Evolutionary conservation across 2,797 vertebrate genomes (phyloP).

Genomic region (Orientallactaga sibirica): DNA sequence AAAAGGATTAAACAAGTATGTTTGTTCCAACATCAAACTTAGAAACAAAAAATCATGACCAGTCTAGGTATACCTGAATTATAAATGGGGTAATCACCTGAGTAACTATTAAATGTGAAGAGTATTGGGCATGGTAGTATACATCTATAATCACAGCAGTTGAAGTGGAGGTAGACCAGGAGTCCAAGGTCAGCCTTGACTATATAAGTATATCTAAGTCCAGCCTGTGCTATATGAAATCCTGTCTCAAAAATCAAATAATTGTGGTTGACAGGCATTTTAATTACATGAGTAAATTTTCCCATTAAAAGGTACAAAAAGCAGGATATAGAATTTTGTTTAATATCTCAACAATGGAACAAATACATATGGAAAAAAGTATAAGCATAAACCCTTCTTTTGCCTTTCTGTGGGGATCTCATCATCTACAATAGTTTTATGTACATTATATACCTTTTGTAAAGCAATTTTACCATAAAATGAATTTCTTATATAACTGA

Average conservation of each 20-base stretch:
- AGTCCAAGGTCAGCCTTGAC: neutral
- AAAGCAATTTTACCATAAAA: constrained; percentile 3
- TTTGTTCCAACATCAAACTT: constrained; percentile 10
- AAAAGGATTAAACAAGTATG: neutral
- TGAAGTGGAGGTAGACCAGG: neutral
- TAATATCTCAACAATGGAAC: neutral
- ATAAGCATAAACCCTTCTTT: neutral
- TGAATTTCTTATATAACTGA: neutral
- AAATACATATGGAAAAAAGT: neutral
- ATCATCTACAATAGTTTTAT: neutral
- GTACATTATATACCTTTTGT: neutral
- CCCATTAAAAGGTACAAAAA: constrained; percentile 26
- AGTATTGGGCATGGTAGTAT: neutral
- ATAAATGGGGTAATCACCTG: neutral
- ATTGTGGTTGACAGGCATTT: neutral
- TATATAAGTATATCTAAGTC: neutral
- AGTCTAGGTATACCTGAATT: neutral
- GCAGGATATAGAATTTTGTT: neutral
- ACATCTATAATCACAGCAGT: no score
- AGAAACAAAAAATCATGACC: neutral
- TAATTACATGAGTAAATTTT: neutral
- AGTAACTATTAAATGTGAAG: neutral
- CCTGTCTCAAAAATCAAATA: neutral
- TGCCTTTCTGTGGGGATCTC: neutral
- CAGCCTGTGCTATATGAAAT: neutral